Evolutionary conservation across 2,888 invertebrate species (phyloP).

Genomic region (Dascillus cervinus): DNA sequence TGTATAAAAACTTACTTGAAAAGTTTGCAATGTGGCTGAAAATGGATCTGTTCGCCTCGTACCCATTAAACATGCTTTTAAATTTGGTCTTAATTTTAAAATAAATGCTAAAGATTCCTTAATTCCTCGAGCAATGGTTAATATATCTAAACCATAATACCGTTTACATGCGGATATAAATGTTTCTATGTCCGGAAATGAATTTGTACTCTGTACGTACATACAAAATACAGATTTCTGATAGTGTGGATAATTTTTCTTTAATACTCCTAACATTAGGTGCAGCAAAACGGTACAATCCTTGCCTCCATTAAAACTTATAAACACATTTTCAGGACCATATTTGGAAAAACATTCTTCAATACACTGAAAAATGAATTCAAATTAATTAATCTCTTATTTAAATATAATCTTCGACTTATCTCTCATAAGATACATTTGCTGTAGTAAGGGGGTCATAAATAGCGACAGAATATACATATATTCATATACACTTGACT

Average conservation of each 20-base stretch:
- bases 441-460: too few relatives aligned
- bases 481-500: too few relatives aligned
- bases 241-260: slow-evolving; percentile 31
- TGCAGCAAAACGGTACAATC: slow-evolving; percentile 92
- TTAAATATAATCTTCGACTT: too few relatives aligned
- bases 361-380: slow-evolving; percentile 47
- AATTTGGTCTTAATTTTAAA: slow-evolving; percentile 47
- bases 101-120: slow-evolving; percentile 61
- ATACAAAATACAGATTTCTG: slow-evolving; percentile 53
- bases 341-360: slow-evolving; percentile 54
- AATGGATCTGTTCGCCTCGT: slow-evolving; percentile 82
- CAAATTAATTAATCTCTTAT: slow-evolving; percentile 2
- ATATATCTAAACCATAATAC: slow-evolving; percentile 67
- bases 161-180: slow-evolving; percentile 67
- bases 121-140: slow-evolving; percentile 61
- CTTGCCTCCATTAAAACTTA: slow-evolving; percentile 98
- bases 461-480: too few relatives aligned
- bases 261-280: slow-evolving; percentile 49
- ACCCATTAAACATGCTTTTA: slow-evolving; percentile 89
- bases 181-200: slow-evolving; percentile 79
- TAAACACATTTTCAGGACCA: slow-evolving; percentile 67
- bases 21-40: slow-evolving; percentile 56
- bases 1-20: slow-evolving; percentile 51
- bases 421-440: too few relatives aligned
- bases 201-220: slow-evolving; percentile 71